These are phyloP conservation scores for Dermolepida albohirtum DNA, from an alignment of 2,888 invertebrate genomes.

Conservation along the genomic window DNA sequence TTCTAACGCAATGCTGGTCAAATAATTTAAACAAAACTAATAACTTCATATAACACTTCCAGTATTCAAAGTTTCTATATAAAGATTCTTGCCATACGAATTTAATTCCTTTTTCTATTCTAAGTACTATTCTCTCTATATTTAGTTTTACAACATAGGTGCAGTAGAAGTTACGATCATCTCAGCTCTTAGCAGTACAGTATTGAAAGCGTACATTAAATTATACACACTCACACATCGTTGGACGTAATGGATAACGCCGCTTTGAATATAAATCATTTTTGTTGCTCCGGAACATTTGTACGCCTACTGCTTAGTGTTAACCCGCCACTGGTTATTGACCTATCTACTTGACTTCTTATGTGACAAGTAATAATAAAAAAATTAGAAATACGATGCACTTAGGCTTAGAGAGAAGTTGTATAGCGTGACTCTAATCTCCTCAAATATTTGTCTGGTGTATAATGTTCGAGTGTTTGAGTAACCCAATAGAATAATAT, in stretches of 20 bases:
- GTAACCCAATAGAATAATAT: constrained; percentile 9
- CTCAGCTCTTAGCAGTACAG: no score
- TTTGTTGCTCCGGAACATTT: constrained; percentile 24
- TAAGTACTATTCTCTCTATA: no score
- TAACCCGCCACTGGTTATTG: constrained; percentile 16
- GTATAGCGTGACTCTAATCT: constrained; percentile 15
- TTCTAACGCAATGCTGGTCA: no score
- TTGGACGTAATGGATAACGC: background rate
- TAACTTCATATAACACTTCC: no score
- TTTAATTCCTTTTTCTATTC: no score
- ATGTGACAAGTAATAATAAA: constrained; percentile 11
- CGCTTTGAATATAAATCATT: constrained; percentile 2
- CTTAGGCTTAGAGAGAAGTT: constrained; percentile 6
- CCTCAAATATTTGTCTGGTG: constrained; percentile 6
- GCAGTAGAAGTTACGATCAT: no score
- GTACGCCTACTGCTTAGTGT: constrained; percentile 24
- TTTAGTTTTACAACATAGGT: no score
- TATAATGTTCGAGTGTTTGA: constrained; percentile 6
- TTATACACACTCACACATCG: background rate
- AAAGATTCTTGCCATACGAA: no score
- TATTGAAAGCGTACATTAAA: constrained; percentile 10
- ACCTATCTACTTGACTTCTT: constrained; percentile 10
- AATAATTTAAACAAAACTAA: no score
- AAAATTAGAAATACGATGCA: constrained; percentile 9
- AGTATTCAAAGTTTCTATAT: no score